Evolutionary conservation across 2,113 vertebrate genomes (phyloP), one percentile per base, ranked within the genome.

Genomic region (Erinaceus europaeus): DNA sequence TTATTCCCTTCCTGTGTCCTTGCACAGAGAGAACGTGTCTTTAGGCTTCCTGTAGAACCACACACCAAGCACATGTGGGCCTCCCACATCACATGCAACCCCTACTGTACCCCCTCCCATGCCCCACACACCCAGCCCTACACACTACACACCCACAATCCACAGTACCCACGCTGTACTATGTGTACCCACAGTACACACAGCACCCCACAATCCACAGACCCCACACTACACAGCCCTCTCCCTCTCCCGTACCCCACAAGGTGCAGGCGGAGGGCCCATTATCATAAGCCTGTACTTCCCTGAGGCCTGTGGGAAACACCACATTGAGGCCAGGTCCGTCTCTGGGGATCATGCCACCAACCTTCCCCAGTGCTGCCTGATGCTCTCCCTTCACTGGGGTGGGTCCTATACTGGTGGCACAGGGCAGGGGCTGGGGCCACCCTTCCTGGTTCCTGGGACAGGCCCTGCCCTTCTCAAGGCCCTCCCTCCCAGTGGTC

Each of bases 231-330:
- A 42, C 42, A 3, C 23, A n/a, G n/a, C n/a, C n/a, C n/a, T 38
- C 12, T 18, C 55, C 50, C n/a, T n/a, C n/a, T n/a, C n/a, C n/a
- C n/a, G n/a, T n/a, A 74, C 34, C 34, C 6, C 61, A 81, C 29
- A 32, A 57, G 65, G 3, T 1, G 6, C 84, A 42, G 82, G 89
- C 89, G 78, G 69, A 71, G 67, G 6, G 34, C 69, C 0, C 0
- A 87, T 96, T 96, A 96, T 95, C 96, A 90, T 75, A 91, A 94
- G 57, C 93, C 76, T 96, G 95, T 88, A 89, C 92, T 94, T 96
- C 90, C 93, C 95, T 34, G 92, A 93, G 94, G 95, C 97, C 96
- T 96, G 93, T 86, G 87, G 62, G 94, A 95, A 92, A 95, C 55
- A 95, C n/a, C n/a, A n/a, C n/a, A 93, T 93, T 93, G 84, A 88